Base-by-base conservation (phyloP, 1,140 invertebrate genomes). In the Hyposmocoma kahamanoa region DNA sequence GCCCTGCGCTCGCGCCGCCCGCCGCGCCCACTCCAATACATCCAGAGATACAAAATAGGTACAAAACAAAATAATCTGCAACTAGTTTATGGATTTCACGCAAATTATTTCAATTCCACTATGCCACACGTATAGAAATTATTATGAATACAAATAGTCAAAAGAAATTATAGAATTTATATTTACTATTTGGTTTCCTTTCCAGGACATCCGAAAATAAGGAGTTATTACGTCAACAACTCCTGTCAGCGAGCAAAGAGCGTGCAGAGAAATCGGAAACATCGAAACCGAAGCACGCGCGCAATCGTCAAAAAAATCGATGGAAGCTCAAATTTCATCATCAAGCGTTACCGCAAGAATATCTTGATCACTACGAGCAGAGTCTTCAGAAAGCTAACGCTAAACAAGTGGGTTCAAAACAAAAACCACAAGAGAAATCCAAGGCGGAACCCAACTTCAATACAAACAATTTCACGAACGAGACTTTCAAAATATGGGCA, bases 321-420 rank as follows among this genome's bases (percentile, higher is more conserved):
- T 92, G 93, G 88, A 94, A 94, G 67, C 80, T 95, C 6, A 93
- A 94, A 62, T 95, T 95, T 62, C 93, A 95, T 59, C 93, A 95
- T 61, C 93, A 94, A 70, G 93, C 93, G 0, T 70, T 95, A 30
- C 93, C 93, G 0, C 91, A 92, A 1, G 93, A 94, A 61, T 95
- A 94, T 59, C 84, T 94, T 22, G 92, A 93, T 62, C 93, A 94
- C 63, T 94, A 93, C 80, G 92, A 93, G 69, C 91, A 92, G 10
- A 90, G 90, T 0, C 75, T 92, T n/a, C 89, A 89, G 28, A 89
- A 83, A 32, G 56, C 61, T 21, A 68, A 71, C 39, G 65, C 66
- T 1, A 74, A 68, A 10, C 43, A 54, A 20, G 41, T 20, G 20
- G 51, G 55, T 28, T 46, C 61, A 26, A 79, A 79, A 47, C 49